Base-by-base conservation (phyloP, 2,113 vertebrate species). In the Crypturellus undulatus region DNA sequence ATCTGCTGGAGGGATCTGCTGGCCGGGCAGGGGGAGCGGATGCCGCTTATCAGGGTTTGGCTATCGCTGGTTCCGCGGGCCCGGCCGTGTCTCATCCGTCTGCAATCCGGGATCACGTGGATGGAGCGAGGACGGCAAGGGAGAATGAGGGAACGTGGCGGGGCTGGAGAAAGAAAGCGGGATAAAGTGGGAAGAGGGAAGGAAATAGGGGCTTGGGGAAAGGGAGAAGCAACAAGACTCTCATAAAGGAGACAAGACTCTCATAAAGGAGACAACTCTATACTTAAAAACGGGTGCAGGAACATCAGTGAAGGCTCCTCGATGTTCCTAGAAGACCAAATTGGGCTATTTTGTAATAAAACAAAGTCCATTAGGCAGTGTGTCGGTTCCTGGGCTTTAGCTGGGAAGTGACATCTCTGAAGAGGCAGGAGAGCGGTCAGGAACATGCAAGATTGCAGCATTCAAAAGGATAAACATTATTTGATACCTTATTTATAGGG, bases 1-100 rank as follows among this genome's bases (percentile, higher is more conserved):
- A 94, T 96, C 96, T 97, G 95, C 71, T 97, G 77, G 84, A 95
- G 80, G 87, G 94, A 87, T 94, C 75, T 83, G 64, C 86, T 59
- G 60, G 92, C 75, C 81, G 56, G 63, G 58, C 36, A 34, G 79
- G 6, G 11, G 92, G 54, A 71, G 82, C 40, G 4, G 95, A 88
- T 38, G 71, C 71, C 64, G 64, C 79, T 92, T 78, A 47, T 89
- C 87, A 52, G 6, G 20, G 73, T 25, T 70, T 67, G 70, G 84
- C 76, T 65, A 11, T 76, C 45, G 51, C 77, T 54, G 36, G 26
- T 69, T 72, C 89, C 45, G 16, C 16, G 45, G 19, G 49, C 49
- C 49, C 49, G 21, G 49, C 49, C 49, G 20, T 56, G 87, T 75
- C 91, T 96, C 96, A 43, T 92, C 95, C 77, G 87, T 69, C 93